A percentile compares a stretch with the other conserved stretches of the same genome.
phyloP scores from a whole-genome alignment of 2,888 invertebrate species.

The Hermaeophaga mercurialis region DNA sequence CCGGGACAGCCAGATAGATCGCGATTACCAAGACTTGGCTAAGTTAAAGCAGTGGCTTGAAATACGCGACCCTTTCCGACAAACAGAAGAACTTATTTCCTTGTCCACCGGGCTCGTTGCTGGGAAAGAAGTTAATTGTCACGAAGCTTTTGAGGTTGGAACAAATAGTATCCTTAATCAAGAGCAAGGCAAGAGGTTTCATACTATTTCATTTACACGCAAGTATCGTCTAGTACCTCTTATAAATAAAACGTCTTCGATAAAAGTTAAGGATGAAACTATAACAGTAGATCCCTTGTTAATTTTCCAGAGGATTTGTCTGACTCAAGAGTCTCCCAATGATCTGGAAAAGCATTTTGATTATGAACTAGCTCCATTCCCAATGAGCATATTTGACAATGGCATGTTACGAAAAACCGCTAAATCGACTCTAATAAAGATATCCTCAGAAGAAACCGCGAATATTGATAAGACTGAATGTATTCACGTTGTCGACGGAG shows the following conservation, averaged over 20 bases:
- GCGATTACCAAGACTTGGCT: too few relatives aligned
- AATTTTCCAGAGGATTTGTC: constrained; percentile 2
- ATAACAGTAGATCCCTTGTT: too few relatives aligned
- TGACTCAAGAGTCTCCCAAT: neutral
- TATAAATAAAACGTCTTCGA: neutral
- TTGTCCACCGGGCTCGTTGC: constrained; percentile 2
- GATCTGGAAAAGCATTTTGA: constrained; percentile 3
- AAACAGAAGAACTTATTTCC: neutral
- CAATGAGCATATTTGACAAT: constrained; percentile 7
- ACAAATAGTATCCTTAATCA: neutral
- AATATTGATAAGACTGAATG: constrained; percentile 2
- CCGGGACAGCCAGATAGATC: neutral
- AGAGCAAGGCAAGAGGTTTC: neutral
- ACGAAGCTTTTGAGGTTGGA: constrained; percentile 1
- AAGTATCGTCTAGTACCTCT: constrained; percentile 4
- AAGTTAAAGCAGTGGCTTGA: neutral
- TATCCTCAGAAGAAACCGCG: constrained; percentile 1
- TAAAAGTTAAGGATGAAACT: constrained; percentile 2
- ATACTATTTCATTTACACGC: constrained; percentile 2
- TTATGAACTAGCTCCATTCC: constrained; percentile 10
- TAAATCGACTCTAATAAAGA: neutral
- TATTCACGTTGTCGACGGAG: constrained; percentile 2
- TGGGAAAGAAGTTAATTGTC: neutral
- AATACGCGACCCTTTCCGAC: neutral
- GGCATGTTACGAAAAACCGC: neutral